Evolutionary conservation across 2,113 vertebrate species (phyloP).

Genomic region (Lepus americanus): DNA sequence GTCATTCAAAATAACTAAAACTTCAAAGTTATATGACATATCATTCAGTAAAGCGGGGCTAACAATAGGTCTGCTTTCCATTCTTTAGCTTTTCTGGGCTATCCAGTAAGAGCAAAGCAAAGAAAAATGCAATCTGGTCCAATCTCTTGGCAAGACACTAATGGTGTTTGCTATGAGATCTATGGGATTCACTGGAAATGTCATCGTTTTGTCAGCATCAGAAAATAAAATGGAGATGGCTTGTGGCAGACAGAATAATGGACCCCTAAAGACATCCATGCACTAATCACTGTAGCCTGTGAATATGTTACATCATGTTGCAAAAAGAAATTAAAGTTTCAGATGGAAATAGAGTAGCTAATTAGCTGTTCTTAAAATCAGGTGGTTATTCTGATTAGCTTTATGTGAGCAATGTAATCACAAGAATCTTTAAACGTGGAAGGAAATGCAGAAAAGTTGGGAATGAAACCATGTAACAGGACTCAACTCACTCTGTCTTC

Average conservation of each 20-base stretch:
- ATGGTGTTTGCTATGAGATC: background rate
- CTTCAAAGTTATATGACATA: background rate
- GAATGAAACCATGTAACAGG: background rate
- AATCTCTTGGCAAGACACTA: background rate
- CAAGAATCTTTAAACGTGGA: background rate
- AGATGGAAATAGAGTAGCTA: background rate
- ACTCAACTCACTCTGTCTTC: background rate
- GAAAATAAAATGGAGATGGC: background rate
- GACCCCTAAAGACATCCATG: no score
- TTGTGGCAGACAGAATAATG: background rate
- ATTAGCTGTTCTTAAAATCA: background rate
- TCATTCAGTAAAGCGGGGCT: background rate
- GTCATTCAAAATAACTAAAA: background rate
- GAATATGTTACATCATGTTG: background rate
- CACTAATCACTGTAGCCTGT: background rate
- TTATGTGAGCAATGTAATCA: background rate
- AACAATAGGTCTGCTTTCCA: background rate
- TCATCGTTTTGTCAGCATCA: background rate
- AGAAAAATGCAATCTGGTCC: background rate
- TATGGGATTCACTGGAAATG: background rate
- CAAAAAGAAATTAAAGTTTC: background rate
- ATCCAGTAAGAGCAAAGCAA: background rate
- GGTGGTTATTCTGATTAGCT: background rate
- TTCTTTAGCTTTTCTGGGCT: background rate
- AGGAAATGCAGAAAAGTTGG: background rate